A percentile compares a stretch with the other conserved stretches of the same genome.
Evolutionary conservation across 2,113 vertebrate genomes (phyloP).

Genomic region (Thunnus maccoyii): DNA sequence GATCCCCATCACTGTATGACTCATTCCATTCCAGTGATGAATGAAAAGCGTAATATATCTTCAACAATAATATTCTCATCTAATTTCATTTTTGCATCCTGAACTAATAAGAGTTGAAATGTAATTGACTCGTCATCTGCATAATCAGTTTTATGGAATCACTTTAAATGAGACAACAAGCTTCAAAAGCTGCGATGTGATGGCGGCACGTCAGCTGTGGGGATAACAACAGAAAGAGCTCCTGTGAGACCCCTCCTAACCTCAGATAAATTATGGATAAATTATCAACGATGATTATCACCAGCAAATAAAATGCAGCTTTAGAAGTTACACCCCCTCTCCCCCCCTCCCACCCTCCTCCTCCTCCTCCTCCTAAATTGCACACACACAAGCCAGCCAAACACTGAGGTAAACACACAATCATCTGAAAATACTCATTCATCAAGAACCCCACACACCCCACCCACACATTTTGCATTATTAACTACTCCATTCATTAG

Average conservation of each 20-base stretch:
- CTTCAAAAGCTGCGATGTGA: constrained; percentile 61
- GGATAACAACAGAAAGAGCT: constrained; percentile 34
- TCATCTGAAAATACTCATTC: constrained; percentile 37
- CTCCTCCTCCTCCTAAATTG: background rate
- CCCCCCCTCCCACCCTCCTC: background rate
- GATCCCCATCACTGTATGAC: constrained; percentile 73
- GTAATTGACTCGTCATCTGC: constrained; percentile 78
- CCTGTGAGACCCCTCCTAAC: constrained; percentile 46
- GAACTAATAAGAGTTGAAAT: constrained; percentile 82
- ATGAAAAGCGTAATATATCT: constrained; percentile 80
- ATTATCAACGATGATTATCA: constrained; percentile 58
- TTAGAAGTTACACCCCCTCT: constrained; percentile 34
- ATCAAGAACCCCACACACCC: constrained; percentile 18
- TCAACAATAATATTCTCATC: constrained; percentile 80
- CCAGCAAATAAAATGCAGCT: constrained; percentile 61
- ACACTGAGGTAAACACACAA: constrained; percentile 41
- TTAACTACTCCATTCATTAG: constrained; percentile 25
- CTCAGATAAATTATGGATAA: constrained; percentile 33
- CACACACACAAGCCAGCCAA: constrained; percentile 1
- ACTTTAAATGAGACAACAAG: constrained; percentile 78
- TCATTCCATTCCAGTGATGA: constrained; percentile 80
- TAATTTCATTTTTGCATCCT: constrained; percentile 84
- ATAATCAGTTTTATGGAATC: constrained; percentile 81
- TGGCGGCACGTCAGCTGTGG: constrained; percentile 40
- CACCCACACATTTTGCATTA: constrained; percentile 16